Base-by-base conservation (phyloP, 2,888 invertebrate genomes). In the Drosophila dives region DNA sequence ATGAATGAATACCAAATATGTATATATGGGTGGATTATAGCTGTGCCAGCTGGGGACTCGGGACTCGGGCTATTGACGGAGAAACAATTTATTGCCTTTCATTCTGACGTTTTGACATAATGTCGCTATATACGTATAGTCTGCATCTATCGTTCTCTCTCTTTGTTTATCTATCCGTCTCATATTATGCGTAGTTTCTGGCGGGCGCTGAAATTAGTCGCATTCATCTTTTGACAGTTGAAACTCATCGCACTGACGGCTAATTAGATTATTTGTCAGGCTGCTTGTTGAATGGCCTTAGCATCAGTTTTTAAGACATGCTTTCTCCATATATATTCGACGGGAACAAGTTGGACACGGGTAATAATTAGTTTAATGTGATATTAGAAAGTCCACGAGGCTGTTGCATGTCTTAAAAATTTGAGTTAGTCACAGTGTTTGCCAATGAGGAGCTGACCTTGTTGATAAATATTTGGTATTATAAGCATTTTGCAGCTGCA, bases 241-340 rank as follows among this genome's bases (percentile, higher is more conserved):
- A 90, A 90, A 89, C 90, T 92, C 92, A 91, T 90, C 91, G 85
- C 80, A 62, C 85, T 83, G 80, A 80, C 88, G 81, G 85, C 90
- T 91, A 91, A 91, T 91, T 92, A 90, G 91, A 91, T 88, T 90
- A 91, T 92, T 91, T 90, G 91, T 91, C 91, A 90, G 83, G 66
- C 75, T 68, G 77, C 70, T 68, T 79, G 72, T 66, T 62, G 76
- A 70, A 67, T 65, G 64, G 53, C 45, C 50, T 59, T 64, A 50
- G 56, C 40, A 34, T 34, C 12, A 38, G 50, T 36, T 60, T 55
- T 26, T n/a, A n/a, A 34, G 11, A 42, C 23, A 40, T 64, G 51
- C 59, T 63, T 42, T 40, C 34, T 26, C 15, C 36, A 12, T 23
- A 33, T 23, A 33, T 23, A 56, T 62, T 38, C 51, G 29, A 66